These are phyloP conservation scores for Eulithis testata DNA, from an alignment of 2,888 invertebrate species.

Conservation along the genomic window DNA sequence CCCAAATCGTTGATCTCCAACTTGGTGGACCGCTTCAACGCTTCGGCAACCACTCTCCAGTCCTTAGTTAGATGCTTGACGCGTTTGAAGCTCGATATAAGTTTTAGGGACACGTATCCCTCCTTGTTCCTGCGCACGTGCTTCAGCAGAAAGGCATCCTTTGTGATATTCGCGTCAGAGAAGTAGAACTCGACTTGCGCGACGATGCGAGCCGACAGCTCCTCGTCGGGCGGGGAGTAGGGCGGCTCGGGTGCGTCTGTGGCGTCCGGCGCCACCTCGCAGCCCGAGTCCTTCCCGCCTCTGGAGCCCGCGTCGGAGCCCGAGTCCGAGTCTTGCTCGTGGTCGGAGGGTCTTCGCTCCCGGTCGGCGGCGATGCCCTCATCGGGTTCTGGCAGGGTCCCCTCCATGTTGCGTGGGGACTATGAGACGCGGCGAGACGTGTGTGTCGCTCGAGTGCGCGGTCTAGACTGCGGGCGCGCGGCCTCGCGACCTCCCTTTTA, in stretches of 20 bases:
- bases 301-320: conserved; percentile 87
- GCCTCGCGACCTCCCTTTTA: conserved; percentile 66
- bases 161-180: conserved; percentile 96
- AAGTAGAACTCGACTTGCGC: conserved; percentile 98
- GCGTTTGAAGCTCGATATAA: conserved; percentile 97
- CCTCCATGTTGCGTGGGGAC: conserved; percentile 66
- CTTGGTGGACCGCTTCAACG: conserved; percentile 90
- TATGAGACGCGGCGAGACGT: conserved; percentile 62
- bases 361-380: conserved; percentile 80
- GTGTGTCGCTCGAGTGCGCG: conserved; percentile 73
- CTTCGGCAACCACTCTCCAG: conserved; percentile 96
- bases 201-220: conserved; percentile 90
- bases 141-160: conserved; percentile 97
- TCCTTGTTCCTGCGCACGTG: conserved; percentile 98
- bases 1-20: conserved; percentile 96
- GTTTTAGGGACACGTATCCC: conserved; percentile 96
- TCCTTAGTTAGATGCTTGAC: conserved; percentile 97
- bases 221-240: conserved; percentile 89
- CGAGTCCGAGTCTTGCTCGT: conserved; percentile 89
- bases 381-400: conserved; percentile 68
- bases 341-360: conserved; percentile 78
- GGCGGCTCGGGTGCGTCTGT: conserved; percentile 85
- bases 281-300: conserved; percentile 88
- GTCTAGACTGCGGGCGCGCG: conserved; percentile 80
- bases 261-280: conserved; percentile 85